Percentiles rank a stretch among this genome's conserved stretches.
These are phyloP conservation scores for Meliscaeva auricollis DNA, from an alignment of 2,888 invertebrate genomes.

Conservation along the genomic window DNA sequence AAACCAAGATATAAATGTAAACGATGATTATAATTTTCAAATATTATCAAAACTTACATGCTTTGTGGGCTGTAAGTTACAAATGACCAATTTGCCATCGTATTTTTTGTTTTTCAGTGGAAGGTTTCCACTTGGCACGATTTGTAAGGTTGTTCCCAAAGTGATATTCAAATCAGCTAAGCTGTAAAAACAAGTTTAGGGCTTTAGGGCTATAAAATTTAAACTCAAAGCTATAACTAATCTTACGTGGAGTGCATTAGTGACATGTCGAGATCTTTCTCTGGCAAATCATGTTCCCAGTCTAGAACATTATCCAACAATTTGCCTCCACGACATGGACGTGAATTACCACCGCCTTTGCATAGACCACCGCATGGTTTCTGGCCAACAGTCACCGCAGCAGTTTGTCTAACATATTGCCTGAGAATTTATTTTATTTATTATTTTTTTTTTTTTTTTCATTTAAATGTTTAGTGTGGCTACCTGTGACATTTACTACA, in stretches of 20 bases:
- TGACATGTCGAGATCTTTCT: constrained; percentile 92
- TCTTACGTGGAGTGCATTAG: constrained; percentile 90
- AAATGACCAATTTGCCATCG: constrained; percentile 95
- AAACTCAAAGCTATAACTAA: not conserved
- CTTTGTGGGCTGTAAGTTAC: constrained; percentile 99
- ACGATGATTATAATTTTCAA: not conserved
- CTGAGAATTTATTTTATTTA: constrained; percentile 85
- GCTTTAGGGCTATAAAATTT: not conserved
- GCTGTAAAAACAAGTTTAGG: constrained; percentile 85
- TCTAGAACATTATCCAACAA: constrained; percentile 96
- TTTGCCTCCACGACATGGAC: constrained; percentile 96
- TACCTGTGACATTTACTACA: constrained; percentile 93
- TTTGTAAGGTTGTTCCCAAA: constrained; percentile 98
- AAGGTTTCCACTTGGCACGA: constrained; percentile 97
- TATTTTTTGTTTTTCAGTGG: constrained; percentile 94
- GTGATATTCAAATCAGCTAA: constrained; percentile 96
- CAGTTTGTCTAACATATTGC: constrained; percentile 91
- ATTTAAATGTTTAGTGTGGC: too few species aligned
- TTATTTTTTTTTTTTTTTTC: constrained; percentile 9
- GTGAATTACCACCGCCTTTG: constrained; percentile 86
- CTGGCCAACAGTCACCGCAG: constrained; percentile 93
- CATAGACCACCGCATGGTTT: constrained; percentile 88
- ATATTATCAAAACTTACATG: constrained; percentile 87
- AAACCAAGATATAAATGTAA: constrained; percentile 27
- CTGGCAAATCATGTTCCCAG: constrained; percentile 98